Evolutionary conservation across 2,888 invertebrate genomes (phyloP), one percentile per base, ranked within the genome.

Genomic region (Leucophenga montana): DNA sequence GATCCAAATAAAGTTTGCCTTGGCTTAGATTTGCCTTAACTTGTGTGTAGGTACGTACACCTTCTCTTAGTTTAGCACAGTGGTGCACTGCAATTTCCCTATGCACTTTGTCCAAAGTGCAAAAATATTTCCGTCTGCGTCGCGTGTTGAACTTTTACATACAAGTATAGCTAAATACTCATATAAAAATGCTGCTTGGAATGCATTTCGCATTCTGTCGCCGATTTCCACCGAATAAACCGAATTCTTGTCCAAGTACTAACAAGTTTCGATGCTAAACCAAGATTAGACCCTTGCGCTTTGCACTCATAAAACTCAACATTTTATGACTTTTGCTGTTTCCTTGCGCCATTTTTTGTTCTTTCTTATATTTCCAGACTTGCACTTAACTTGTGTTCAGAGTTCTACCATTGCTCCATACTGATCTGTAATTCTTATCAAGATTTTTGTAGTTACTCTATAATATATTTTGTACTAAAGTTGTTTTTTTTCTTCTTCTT

Each of bases 291-390:
- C 84, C 83, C 82, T 84, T 83, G 84, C 82, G 78, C 82, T 83
- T 82, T 85, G 82, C 84, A 77, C 80, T 84, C 84, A 84, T 85
- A 85, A 84, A 84, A 82, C 83, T 83, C 78, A 77, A 79, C 77
- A 85, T 85, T 84, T 84, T 84, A 84, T 85, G 84, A 85, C 85
- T 84, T 85, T 83, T 82, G 78, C 76, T 77, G 79, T 84, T 82
- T 84, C 80, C 83, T 83, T 74, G 72, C 70, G 64, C 61, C 70
- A 68, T 67, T 53, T 6, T 50, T 50, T 50, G 27, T 8, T 20
- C 20, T 22, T 54, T 31, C 54, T 8, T 18, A 20, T 31, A 3
- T 27, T 22, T 1, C 22, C 13, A 31, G 16, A 27, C 27, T 31
- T 57, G 39, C 39, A 16, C 16, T 39, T 61, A 33, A 11, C 5